These are phyloP conservation scores for Hyphantria cunea DNA, from an alignment of 1,140 invertebrate genomes.

Conservation along the genomic window DNA sequence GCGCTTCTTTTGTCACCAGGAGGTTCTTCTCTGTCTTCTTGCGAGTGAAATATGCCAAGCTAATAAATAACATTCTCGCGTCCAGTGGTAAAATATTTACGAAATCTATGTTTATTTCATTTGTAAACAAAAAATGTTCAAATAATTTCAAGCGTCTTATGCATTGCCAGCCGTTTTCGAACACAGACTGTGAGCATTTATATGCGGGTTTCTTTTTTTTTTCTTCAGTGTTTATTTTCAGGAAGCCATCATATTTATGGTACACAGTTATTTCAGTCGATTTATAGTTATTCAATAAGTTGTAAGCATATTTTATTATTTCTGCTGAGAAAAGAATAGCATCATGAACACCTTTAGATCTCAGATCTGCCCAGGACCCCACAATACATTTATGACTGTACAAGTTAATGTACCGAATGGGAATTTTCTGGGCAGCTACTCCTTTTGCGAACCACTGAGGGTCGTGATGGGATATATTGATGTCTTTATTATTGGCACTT, in stretches of 20 bases:
- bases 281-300: slow-evolving; percentile 49
- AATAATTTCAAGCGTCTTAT: slow-evolving; percentile 6
- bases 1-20: slow-evolving; percentile 2
- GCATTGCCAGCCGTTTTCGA: slow-evolving; percentile 30
- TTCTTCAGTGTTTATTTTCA: neutral
- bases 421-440: slow-evolving; percentile 32
- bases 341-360: slow-evolving; percentile 25
- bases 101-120: neutral
- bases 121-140: neutral
- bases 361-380: slow-evolving; percentile 18
- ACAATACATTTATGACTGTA: slow-evolving; percentile 29
- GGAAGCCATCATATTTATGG: slow-evolving; percentile 5
- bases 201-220: neutral
- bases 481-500: too few species aligned
- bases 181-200: slow-evolving; percentile 31
- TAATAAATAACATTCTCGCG: slow-evolving; percentile 35
- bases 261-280: slow-evolving; percentile 28
- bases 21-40: slow-evolving; percentile 24
- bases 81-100: slow-evolving; percentile 26
- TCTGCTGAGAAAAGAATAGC: slow-evolving; percentile 33
- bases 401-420: slow-evolving; percentile 40
- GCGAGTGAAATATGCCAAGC: slow-evolving; percentile 41
- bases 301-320: slow-evolving; percentile 50
- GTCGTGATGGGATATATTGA: neutral
- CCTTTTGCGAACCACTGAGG: slow-evolving; percentile 50